phyloP scores from a whole-genome alignment of 2,888 invertebrate species.

The Scotopteryx bipunctaria region DNA sequence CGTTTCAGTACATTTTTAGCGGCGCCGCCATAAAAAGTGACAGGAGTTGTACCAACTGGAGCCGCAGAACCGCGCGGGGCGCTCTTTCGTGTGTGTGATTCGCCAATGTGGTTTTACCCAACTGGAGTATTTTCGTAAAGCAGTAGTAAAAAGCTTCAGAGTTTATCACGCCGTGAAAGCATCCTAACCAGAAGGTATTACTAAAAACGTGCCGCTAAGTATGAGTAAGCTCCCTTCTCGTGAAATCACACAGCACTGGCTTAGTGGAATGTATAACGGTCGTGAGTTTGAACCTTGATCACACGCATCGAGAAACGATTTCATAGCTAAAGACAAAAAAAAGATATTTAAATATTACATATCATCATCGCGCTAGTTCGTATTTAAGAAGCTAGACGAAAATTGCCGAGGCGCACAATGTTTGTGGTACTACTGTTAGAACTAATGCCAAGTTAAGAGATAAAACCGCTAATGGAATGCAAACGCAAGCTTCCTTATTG shows the following conservation, averaged over 20 bases:
- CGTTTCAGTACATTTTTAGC: no score
- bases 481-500: slow-evolving; percentile 63
- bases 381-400: no score
- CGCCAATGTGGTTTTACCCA: no score
- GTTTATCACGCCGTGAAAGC: background rate
- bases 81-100: no score
- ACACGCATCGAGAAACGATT: background rate
- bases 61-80: no score
- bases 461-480: slow-evolving; percentile 62
- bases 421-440: no score
- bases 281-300: background rate
- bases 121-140: background rate
- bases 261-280: background rate
- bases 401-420: no score
- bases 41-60: no score
- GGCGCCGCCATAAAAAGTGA: no score
- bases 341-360: no score
- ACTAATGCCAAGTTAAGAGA: background rate
- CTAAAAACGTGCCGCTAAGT: slow-evolving; percentile 11
- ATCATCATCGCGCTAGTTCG: no score
- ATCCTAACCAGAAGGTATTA: slow-evolving; percentile 3
- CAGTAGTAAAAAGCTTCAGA: background rate
- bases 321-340: no score
- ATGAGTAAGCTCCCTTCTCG: slow-evolving; percentile 29
- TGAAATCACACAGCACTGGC: background rate